Evolutionary conservation across 2,113 vertebrate species (phyloP).

Genomic region (Theropithecus gelada): DNA sequence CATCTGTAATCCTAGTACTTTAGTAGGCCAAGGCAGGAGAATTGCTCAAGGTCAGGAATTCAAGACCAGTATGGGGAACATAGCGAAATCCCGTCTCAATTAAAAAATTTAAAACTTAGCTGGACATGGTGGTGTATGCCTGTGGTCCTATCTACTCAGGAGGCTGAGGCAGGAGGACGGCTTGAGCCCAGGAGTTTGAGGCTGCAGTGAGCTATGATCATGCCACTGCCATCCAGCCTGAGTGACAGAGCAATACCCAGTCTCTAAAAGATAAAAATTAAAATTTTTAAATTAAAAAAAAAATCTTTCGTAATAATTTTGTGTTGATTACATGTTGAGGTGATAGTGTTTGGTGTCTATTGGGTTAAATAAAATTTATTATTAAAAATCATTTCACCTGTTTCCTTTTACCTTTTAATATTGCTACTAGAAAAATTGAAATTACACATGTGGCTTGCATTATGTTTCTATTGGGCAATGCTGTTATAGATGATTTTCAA

Average conservation of each 20-base stretch:
- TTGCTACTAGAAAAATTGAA: not conserved
- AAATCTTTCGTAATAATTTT: not conserved
- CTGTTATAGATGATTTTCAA: slow-evolving; percentile 6
- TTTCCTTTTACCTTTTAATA: not conserved
- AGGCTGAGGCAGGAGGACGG: not conserved
- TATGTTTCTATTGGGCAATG: not conserved
- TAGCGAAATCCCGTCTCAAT: not conserved
- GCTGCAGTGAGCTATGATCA: not conserved
- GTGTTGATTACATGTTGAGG: not conserved
- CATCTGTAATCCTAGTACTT: not conserved
- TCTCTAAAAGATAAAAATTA: not conserved
- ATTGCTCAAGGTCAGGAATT: not conserved
- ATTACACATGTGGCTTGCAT: not conserved
- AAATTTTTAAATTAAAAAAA: not conserved
- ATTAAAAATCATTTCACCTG: not conserved
- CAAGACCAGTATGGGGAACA: not conserved
- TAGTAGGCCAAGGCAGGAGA: not conserved
- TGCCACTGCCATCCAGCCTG: not conserved
- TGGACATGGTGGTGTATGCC: not conserved
- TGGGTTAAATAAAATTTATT: slow-evolving; percentile 21
- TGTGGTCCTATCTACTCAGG: not conserved
- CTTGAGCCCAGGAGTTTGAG: not conserved
- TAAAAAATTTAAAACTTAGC: not conserved
- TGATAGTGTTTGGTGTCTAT: not conserved
- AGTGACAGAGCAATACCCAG: not conserved